Percentiles rank a stretch among this genome's conserved stretches.
phyloP scores from a whole-genome alignment of 2,113 vertebrate species.

The Centropus bengalensis region DNA sequence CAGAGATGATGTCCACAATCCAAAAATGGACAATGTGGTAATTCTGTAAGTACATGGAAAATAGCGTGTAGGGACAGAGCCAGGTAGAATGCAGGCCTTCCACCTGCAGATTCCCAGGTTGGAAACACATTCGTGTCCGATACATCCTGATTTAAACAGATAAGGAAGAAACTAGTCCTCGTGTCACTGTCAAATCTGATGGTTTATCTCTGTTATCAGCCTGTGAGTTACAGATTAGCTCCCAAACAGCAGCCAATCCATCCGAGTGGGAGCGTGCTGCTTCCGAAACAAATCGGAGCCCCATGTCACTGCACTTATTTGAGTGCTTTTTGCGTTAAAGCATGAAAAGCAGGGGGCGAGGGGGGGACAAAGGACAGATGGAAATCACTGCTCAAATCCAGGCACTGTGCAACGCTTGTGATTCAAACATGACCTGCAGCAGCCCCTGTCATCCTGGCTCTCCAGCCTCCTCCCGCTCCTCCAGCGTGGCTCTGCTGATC shows the following conservation, averaged over 20 bases:
- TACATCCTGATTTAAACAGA: background rate
- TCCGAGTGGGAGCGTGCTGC: background rate
- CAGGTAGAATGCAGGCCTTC: background rate
- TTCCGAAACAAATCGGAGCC: background rate
- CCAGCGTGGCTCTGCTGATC: background rate
- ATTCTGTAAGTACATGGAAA: background rate
- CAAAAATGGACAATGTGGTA: background rate
- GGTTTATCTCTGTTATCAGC: background rate
- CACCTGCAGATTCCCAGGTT: background rate
- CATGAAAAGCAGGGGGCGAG: background rate
- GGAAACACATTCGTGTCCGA: background rate
- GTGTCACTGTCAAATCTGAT: background rate
- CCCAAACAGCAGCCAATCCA: background rate
- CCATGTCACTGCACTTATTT: background rate
- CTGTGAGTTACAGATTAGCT: background rate
- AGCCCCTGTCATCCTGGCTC: background rate
- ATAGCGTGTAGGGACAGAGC: background rate
- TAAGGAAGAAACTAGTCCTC: background rate
- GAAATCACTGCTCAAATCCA: background rate
- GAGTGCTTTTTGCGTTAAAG: background rate
- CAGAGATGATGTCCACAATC: background rate
- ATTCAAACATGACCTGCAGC: rapidly evolving
- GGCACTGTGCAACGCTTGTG: background rate
- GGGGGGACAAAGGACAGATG: background rate
- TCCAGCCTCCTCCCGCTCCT: background rate